Conservation (phyloP, 2,113 vertebrate species). For the Thamnophis sirtalis region DNA sequence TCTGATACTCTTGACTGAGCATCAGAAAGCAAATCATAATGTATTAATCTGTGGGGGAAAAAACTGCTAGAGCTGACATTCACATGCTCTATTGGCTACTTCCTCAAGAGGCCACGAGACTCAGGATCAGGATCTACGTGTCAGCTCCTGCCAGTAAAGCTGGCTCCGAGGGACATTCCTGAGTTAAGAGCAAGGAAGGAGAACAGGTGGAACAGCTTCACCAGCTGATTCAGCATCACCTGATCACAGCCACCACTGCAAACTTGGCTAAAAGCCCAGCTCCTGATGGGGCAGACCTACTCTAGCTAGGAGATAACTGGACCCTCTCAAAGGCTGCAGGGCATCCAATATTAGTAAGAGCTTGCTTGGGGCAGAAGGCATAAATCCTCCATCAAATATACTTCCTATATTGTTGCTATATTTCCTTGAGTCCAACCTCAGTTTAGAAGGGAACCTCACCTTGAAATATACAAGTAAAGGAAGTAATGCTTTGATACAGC, state of each 20-base stretch:
- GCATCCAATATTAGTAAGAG: background rate
- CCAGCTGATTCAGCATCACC: constrained; percentile 23
- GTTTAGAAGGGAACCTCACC: background rate
- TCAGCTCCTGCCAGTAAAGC: constrained; percentile 7
- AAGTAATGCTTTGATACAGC: background rate
- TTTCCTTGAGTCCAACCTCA: background rate
- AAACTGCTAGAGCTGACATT: background rate
- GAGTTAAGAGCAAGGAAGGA: background rate
- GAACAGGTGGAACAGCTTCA: constrained; percentile 26
- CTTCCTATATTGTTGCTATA: background rate
- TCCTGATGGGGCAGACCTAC: background rate
- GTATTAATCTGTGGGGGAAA: background rate
- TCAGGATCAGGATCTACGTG: background rate
- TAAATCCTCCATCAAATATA: background rate
- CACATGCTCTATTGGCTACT: background rate
- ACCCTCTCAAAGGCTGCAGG: background rate
- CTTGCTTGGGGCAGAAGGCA: background rate
- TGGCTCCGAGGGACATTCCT: constrained; percentile 14
- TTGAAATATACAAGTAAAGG: background rate
- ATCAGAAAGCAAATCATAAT: background rate
- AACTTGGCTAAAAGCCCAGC: background rate
- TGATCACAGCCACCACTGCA: constrained; percentile 8
- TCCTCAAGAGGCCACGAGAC: constrained; percentile 13
- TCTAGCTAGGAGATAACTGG: background rate
- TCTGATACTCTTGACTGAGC: background rate